Evolutionary conservation across 2,797 vertebrate species (phyloP), one percentile per base, ranked within the genome.

Genomic region (Schizothorax lantsangensis): DNA sequence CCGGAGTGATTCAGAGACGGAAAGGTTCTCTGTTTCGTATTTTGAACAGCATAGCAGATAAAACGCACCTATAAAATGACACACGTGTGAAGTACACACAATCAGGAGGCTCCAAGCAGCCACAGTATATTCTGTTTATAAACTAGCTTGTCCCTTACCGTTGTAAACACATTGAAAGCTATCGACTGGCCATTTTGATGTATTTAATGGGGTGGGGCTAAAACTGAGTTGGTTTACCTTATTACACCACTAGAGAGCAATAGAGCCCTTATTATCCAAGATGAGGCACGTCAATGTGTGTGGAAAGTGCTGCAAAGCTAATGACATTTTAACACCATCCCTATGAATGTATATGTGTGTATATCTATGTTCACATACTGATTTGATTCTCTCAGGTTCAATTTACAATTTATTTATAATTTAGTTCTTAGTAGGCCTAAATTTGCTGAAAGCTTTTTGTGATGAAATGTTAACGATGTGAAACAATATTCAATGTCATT

Each of bases 1-100:
- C 75, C 84, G 75, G 77, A 72, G 75, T 79, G 77, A 79, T 38
- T 57, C 36, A 57, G n/a, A 68, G 4, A 85, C 2, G 19, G 4
- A 68, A 5, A 5, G 8, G 19, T 23, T 81, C 2, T 3, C 2
- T 3, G 47, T 36, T 9, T 12, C 10, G 30, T 9, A 14, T 14
- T 64, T 45, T 30, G 5, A 80, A 49, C 11, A 23, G 1, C 6
- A n/a, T 19, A 4, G 30, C 14, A 8, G 12, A n/a, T 14, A 21
- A 21, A 26, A 23, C 23, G 1, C 38, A 64, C 4, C 17, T 21
- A 64, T 19, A 75, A 30, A 54, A 9, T 14, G 3, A 49, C 17
- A 17, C 8, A 19, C 17, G 11, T 1, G 21, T 47, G 23, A 68
- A 21, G 5, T 15, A n/a, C 3, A 33, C 0, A 21, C 38, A 43